Conservation (phyloP, 2,113 vertebrate species). For the Noturus placidus region DNA sequence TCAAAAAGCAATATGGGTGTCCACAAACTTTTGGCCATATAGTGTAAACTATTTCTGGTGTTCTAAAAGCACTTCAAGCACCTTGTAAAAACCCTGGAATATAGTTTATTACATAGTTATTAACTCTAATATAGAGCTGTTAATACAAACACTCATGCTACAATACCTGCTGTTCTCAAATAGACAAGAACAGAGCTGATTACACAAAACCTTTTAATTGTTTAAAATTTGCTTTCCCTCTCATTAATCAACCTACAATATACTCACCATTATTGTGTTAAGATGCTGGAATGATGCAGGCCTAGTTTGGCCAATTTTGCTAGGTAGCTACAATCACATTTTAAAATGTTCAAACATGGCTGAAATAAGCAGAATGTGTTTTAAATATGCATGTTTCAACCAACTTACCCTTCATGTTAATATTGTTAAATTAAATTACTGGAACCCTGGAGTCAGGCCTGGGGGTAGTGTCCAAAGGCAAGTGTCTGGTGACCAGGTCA, state of each 20-base stretch:
- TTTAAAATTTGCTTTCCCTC: neutral
- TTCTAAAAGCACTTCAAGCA: neutral
- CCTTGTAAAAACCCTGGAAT: no score
- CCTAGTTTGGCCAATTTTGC: neutral
- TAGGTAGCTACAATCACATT: neutral
- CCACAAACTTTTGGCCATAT: neutral
- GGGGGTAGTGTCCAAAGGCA: no score
- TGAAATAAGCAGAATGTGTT: neutral
- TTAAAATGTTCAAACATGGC: neutral
- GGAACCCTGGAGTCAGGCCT: no score
- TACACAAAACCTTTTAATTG: neutral
- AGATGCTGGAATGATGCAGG: neutral
- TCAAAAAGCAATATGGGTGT: neutral
- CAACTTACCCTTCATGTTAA: neutral
- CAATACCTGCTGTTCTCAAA: neutral
- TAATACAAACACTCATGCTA: neutral
- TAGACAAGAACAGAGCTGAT: neutral
- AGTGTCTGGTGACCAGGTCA: no score
- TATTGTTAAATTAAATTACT: neutral
- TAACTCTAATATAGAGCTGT: neutral
- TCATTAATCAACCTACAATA: neutral
- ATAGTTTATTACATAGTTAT: no score
- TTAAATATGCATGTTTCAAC: neutral
- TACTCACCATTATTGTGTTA: neutral
- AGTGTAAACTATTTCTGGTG: neutral